A percentile compares a stretch with the other conserved stretches of the same genome.
Evolutionary conservation across 2,113 vertebrate species (phyloP).

Genomic region (Anhinga rufa): DNA sequence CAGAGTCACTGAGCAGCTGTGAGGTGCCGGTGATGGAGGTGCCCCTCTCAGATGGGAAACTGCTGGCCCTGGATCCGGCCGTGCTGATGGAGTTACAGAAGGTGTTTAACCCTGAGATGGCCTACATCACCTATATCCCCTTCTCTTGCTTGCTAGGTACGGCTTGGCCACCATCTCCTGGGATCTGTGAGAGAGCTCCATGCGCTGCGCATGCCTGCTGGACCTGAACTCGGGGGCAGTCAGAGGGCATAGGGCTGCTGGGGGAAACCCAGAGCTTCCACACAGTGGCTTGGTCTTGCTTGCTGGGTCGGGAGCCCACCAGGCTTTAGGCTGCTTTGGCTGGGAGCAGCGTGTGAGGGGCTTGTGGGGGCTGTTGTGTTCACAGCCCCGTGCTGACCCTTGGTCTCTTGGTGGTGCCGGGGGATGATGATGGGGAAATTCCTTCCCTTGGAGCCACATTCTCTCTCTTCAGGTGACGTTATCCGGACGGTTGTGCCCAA

Average conservation of each 20-base stretch:
- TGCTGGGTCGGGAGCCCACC: background rate
- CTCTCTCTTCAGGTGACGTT: slow-evolving; percentile 76
- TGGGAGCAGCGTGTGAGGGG: background rate
- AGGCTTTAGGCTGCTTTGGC: background rate
- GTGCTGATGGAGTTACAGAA: slow-evolving; percentile 88
- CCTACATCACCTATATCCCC: slow-evolving; percentile 90
- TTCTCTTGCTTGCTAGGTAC: slow-evolving; percentile 94
- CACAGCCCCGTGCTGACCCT: background rate
- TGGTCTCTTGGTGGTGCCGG: background rate
- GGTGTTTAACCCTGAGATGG: slow-evolving; percentile 94
- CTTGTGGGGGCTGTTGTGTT: background rate
- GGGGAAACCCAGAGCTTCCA: background rate
- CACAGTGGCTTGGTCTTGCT: background rate
- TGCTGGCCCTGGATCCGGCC: slow-evolving; percentile 73
- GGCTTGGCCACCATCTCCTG: background rate
- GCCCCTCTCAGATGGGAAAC: slow-evolving; percentile 68
- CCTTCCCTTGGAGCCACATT: background rate
- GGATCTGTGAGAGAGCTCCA: background rate
- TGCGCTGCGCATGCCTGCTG: rapidly evolving
- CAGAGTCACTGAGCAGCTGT: background rate
- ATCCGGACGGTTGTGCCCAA: slow-evolving; percentile 87
- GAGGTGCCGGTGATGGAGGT: slow-evolving; percentile 80
- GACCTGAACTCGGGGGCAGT: background rate
- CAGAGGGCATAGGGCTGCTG: background rate
- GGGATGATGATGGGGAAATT: background rate